A percentile compares a stretch with the other conserved stretches of the same genome.
Evolutionary conservation across 2,888 invertebrate genomes (phyloP).

Genomic region (Cordilura impudica): DNA sequence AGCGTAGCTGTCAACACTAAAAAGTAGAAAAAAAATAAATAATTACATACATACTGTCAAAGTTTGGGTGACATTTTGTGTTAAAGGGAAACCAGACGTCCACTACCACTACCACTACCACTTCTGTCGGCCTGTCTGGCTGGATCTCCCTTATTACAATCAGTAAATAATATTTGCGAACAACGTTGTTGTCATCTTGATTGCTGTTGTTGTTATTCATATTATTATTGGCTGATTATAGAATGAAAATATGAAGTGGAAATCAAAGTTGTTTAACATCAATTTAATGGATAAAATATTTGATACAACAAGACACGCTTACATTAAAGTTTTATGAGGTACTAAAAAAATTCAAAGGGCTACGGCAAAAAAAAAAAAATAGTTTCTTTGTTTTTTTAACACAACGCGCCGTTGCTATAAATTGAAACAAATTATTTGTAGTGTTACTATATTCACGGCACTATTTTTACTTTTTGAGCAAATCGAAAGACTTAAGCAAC

Average conservation of each 20-base stretch:
- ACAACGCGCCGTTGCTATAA: slow-evolving; percentile 5
- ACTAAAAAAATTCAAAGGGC: not conserved
- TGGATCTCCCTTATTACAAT: slow-evolving; percentile 30
- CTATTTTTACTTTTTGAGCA: slow-evolving; percentile 9
- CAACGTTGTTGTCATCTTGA: slow-evolving; percentile 43
- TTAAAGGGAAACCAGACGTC: slow-evolving; percentile 36
- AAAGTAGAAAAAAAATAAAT: slow-evolving; percentile 57
- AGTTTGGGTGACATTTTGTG: slow-evolving; percentile 58
- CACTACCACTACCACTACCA: not conserved
- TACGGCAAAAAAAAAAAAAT: too few species aligned
- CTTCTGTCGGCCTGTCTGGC: slow-evolving; percentile 15
- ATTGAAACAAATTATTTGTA: slow-evolving; percentile 29
- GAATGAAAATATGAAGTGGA: slow-evolving; percentile 57
- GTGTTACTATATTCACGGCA: not conserved
- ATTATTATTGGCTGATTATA: slow-evolving; percentile 40
- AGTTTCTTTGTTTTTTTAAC: too few species aligned
- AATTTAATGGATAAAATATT: slow-evolving; percentile 57
- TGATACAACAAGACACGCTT: slow-evolving; percentile 48
- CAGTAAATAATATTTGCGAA: slow-evolving; percentile 52
- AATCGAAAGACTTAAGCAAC: slow-evolving; percentile 36
- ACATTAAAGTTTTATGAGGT: not conserved
- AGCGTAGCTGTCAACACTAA: slow-evolving; percentile 58
- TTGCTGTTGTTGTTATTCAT: slow-evolving; percentile 25
- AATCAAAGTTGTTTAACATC: slow-evolving; percentile 55
- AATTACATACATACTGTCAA: slow-evolving; percentile 56